Base-by-base conservation (phyloP, 2,888 invertebrate genomes). In the Euclidia mi region DNA sequence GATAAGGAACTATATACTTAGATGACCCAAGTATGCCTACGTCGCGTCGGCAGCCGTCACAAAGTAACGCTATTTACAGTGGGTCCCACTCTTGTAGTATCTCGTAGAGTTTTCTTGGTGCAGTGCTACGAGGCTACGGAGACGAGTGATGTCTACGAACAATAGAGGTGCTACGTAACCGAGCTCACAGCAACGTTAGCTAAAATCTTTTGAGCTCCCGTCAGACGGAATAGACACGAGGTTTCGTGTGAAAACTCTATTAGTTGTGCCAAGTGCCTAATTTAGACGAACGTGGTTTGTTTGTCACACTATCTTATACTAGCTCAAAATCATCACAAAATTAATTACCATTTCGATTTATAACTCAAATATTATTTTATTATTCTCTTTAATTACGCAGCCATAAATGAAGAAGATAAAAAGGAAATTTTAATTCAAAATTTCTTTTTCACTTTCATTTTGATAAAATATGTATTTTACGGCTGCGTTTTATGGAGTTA, bases 141-240 rank as follows among this genome's bases (percentile, higher is more conserved):
- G 82, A 81, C 79, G 81, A 72, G 58, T 70, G 76, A 78, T 81
- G 81, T 81, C 80, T 82, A 78, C 82, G 82, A 74, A 89, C 89
- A 90, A 90, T 89, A 69, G 79, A 79, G 82, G 65, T 78, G 79
- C 79, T 75, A 76, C 69, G 79, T 81, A 85, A 80, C 82, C 76
- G 79, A 82, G 84, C 81, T 79, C 79, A 59, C 71, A 66, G 65
- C 77, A 75, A 78, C 75, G 79, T 76, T 79, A 68, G 74, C 75
- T 78, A 77, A 74, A 81, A 85, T 83, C 89, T 87, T 89, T 89
- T 87, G 87, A 89, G 85, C 82, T 88, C 81, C 77, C 81, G 71
- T 83, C 81, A 81, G 73, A 78, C 73, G 79, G 78, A 85, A 84
- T 74, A 79, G 78, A 84, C 74, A 75, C 74, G 78, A 79, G 81